A percentile compares a stretch with the other conserved stretches of the same genome.
phyloP scores from a whole-genome alignment of 2,888 invertebrate genomes.

The Philonicus albiceps region DNA sequence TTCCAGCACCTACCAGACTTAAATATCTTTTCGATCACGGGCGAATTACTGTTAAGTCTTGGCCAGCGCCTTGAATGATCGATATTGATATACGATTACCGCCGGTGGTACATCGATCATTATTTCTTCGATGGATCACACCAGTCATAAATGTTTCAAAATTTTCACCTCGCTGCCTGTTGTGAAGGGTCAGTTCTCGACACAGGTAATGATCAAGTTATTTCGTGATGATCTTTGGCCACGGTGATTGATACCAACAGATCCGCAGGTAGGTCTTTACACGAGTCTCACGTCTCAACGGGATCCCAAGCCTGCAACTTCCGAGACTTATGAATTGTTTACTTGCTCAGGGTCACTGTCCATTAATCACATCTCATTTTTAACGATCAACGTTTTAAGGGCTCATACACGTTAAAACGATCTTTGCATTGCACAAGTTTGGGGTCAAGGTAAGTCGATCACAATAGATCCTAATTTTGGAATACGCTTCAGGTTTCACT shows the following conservation, averaged over 20 bases:
- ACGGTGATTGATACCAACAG: not conserved
- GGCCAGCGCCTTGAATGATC: not conserved
- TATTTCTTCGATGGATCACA: not conserved
- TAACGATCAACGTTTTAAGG: not conserved
- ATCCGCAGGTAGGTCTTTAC: not conserved
- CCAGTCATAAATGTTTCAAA: not conserved
- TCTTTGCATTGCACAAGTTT: not conserved
- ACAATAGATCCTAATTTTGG: not conserved
- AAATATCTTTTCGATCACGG: not conserved
- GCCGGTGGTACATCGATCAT: slow-evolving; percentile 6
- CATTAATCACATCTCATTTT: not conserved
- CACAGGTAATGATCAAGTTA: not conserved
- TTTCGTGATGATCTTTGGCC: not conserved
- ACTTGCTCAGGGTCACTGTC: not conserved
- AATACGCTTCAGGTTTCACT: not conserved
- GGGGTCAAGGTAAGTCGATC: not conserved
- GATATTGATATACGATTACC: slow-evolving; percentile 10
- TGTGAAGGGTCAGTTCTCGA: not conserved
- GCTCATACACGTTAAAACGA: not conserved
- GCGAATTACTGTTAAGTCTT: slow-evolving; percentile 6
- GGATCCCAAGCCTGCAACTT: not conserved
- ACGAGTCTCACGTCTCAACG: not conserved
- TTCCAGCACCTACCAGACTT: slow-evolving; percentile 5
- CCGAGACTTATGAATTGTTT: not conserved
- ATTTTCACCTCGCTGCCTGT: not conserved